Conservation (phyloP, 2,113 vertebrate species). For the Camelus dromedarius region DNA sequence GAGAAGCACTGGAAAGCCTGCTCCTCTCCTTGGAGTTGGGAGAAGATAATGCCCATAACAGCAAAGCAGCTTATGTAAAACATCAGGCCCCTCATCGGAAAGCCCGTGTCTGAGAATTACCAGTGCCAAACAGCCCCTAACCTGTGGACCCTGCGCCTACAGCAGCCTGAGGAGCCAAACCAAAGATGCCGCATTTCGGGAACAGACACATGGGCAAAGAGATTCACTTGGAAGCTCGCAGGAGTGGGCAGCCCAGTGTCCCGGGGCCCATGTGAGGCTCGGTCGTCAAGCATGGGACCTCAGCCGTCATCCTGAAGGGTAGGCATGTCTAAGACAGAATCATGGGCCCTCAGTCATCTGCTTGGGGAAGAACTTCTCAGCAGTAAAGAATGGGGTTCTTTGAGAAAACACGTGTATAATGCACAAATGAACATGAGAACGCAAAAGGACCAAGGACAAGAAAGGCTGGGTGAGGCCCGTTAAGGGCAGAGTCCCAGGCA, state of each 20-base stretch:
- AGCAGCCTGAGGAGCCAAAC: not conserved
- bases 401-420: not conserved
- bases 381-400: not conserved
- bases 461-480: not conserved
- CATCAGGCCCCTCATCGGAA: not conserved
- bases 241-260: accelerated
- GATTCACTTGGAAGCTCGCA: not conserved
- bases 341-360: not conserved
- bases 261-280: not conserved
- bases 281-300: not conserved
- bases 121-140: accelerated
- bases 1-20: not conserved
- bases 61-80: not conserved
- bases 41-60: too few species aligned
- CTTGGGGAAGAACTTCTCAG: not conserved
- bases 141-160: not conserved
- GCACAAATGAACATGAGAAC: not conserved
- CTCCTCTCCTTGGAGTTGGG: not conserved
- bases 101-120: accelerated
- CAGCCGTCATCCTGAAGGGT: not conserved
- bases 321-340: not conserved
- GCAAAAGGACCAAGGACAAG: not conserved
- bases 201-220: not conserved
- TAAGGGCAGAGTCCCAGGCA: not conserved
- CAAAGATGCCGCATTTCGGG: not conserved